phyloP scores from a whole-genome alignment of 2,113 vertebrate species.

The Cynoglossus semilaevis region DNA sequence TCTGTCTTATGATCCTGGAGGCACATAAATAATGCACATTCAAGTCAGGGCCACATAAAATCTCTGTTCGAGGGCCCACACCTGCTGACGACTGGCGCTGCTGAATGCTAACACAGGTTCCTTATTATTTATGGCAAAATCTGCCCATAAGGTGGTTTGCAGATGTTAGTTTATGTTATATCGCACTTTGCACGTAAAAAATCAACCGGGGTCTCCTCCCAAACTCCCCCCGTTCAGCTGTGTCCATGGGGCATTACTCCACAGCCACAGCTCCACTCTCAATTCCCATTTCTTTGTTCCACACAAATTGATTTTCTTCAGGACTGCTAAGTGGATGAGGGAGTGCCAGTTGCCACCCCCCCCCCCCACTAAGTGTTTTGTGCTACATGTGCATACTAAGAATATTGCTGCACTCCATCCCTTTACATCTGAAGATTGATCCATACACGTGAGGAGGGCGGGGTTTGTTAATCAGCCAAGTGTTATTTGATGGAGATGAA shows the following conservation, averaged over 20 bases:
- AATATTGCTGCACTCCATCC: background rate
- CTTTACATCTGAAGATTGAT: slow-evolving; percentile 38
- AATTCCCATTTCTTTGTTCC: slow-evolving; percentile 26
- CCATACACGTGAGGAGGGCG: slow-evolving; percentile 1
- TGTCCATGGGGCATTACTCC: slow-evolving; percentile 1
- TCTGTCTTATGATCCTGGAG: no score
- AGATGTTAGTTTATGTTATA: no score
- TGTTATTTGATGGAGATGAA: slow-evolving; percentile 31
- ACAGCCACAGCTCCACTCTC: slow-evolving; percentile 7
- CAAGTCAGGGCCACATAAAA: no score
- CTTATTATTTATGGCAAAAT: no score
- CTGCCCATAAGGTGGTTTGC: no score
- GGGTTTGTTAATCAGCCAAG: background rate
- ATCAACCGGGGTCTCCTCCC: background rate
- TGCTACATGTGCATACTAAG: slow-evolving; percentile 3
- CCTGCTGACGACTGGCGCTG: no score
- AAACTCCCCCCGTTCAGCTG: background rate
- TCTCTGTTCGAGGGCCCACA: no score
- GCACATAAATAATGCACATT: no score
- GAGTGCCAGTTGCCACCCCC: slow-evolving; percentile 22
- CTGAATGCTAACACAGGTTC: no score
- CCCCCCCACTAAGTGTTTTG: slow-evolving; percentile 22
- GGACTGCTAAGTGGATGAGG: slow-evolving; percentile 27
- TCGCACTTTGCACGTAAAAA: no score
- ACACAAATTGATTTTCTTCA: slow-evolving; percentile 48